Conservation (phyloP, 2,888 invertebrate species). For the Zygothrica quintamaculata region DNA sequence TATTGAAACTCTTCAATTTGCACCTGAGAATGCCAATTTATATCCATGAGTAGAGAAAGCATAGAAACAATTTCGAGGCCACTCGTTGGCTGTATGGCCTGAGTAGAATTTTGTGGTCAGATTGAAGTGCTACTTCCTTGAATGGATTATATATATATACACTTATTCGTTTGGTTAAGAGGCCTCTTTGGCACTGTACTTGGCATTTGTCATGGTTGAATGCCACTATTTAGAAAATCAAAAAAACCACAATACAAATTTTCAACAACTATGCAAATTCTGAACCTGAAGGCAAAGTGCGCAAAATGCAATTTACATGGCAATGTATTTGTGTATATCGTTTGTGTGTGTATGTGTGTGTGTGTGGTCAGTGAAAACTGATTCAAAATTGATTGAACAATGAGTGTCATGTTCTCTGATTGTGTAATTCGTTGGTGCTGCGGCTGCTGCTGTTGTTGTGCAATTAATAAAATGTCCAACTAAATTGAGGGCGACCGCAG, state of each 20-base stretch:
- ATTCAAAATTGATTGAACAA: conserved; percentile 62
- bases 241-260: conserved; percentile 58
- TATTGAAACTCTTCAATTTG: neutral
- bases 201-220: conserved; percentile 36
- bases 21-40: conserved; percentile 8
- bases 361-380: conserved; percentile 33
- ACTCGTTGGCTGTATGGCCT: conserved; percentile 9
- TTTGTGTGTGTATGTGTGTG: conserved; percentile 20
- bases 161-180: neutral
- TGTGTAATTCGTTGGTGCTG: conserved; percentile 40
- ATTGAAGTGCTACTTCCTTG: conserved; percentile 5
- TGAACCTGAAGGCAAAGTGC: conserved; percentile 41
- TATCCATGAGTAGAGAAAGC: neutral
- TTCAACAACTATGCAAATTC: conserved; percentile 47
- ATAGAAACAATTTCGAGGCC: conserved; percentile 12
- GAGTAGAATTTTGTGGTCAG: conserved; percentile 53
- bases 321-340: conserved; percentile 4
- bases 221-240: conserved; percentile 16
- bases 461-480: conserved; percentile 75
- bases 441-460: conserved; percentile 43
- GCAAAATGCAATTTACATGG: conserved; percentile 39
- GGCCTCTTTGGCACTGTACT: conserved; percentile 8
- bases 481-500: conserved; percentile 69
- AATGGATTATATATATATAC: neutral
- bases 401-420: conserved; percentile 39